A percentile compares a stretch with the other conserved stretches of the same genome.
Conservation (phyloP, 2,797 vertebrate species). For the Alca torda region DNA sequence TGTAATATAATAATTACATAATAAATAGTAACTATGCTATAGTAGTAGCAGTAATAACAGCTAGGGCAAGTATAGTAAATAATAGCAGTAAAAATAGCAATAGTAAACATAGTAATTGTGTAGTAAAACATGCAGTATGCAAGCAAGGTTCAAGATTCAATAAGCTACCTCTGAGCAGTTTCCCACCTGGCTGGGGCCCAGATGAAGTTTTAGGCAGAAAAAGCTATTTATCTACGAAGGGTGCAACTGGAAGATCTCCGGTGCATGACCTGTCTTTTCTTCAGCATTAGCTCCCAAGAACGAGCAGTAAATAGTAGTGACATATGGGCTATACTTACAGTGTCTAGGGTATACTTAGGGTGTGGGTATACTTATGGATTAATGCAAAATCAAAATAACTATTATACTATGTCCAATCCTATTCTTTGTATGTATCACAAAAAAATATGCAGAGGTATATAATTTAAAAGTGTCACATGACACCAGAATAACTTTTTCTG, state of each 20-base stretch:
- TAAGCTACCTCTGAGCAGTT: background rate
- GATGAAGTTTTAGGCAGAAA: background rate
- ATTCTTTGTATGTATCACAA: background rate
- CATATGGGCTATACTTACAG: accelerated
- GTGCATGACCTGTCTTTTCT: background rate
- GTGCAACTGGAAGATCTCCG: accelerated
- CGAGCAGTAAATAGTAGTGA: accelerated
- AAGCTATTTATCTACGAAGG: background rate
- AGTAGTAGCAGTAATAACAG: background rate
- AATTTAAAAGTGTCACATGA: background rate
- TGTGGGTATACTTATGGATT: background rate
- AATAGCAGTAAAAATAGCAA: background rate
- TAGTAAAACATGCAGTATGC: background rate
- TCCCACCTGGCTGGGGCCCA: background rate
- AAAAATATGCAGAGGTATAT: background rate
- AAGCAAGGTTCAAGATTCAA: background rate
- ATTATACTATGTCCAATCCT: too few species aligned
- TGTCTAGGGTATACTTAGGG: accelerated
- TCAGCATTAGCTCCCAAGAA: background rate
- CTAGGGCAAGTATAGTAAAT: background rate
- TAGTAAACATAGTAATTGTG: background rate
- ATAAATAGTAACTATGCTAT: background rate
- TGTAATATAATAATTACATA: background rate
- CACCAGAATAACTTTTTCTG: background rate
- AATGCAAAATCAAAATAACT: background rate